Conservation (phyloP, 1,140 invertebrate species). For the Hormaphis cornu region DNA sequence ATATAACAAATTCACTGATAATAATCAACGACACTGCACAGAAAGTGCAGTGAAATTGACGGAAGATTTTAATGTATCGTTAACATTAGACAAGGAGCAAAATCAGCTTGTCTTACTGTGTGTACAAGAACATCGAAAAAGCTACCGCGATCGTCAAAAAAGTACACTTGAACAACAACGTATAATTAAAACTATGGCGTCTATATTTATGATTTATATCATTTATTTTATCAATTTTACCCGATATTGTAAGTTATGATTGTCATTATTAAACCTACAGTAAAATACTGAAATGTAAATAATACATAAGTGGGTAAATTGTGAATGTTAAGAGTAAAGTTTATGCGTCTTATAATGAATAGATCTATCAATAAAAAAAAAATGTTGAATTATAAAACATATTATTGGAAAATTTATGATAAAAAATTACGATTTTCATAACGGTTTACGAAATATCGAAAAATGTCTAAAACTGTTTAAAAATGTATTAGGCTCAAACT, state of each 20-base stretch:
- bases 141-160: not conserved
- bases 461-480: not conserved
- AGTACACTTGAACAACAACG: not conserved
- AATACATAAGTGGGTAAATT: not conserved
- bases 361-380: not conserved
- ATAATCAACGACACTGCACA: conserved; percentile 32
- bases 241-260: not conserved
- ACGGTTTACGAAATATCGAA: not conserved
- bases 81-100: conserved; percentile 29
- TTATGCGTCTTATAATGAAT: not conserved
- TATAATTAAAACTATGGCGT: not conserved
- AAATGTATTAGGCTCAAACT: not conserved
- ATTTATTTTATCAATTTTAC: not conserved
- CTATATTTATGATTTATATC: not conserved
- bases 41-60: conserved; percentile 33
- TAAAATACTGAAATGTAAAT: not conserved
- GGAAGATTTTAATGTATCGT: conserved; percentile 12
- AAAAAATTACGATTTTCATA: not conserved
- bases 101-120: conserved; percentile 25
- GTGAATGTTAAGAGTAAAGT: too few species aligned
- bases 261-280: not conserved
- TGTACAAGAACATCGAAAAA: conserved; percentile 12
- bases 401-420: not conserved
- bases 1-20: conserved; percentile 14
- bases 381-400: not conserved